Percentiles rank a stretch among this genome's conserved stretches.
These are phyloP conservation scores for Gnatocerus cornutus DNA, from an alignment of 2,888 invertebrate genomes.

Conservation along the genomic window DNA sequence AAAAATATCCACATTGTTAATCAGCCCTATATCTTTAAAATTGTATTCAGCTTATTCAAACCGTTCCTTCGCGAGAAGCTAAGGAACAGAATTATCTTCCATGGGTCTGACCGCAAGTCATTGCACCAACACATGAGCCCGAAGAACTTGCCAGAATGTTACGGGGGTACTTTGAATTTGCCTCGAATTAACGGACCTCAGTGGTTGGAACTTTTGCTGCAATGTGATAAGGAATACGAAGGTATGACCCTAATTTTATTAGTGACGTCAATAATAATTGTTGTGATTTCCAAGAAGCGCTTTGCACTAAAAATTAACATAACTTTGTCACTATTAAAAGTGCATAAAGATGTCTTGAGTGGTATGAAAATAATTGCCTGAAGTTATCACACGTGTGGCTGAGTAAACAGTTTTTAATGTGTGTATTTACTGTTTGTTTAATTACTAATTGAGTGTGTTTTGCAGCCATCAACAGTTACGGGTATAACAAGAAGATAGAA, in stretches of 20 bases:
- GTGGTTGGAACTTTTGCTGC: constrained; percentile 82
- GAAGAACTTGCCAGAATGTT: constrained; percentile 80
- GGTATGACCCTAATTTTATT: constrained; percentile 70
- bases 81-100: constrained; percentile 85
- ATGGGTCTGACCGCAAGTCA: constrained; percentile 83
- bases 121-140: constrained; percentile 83
- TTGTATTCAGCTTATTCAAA: constrained; percentile 91
- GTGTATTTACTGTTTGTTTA: background rate
- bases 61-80: constrained; percentile 92
- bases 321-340: too few species aligned
- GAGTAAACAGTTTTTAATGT: background rate
- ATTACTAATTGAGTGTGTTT: constrained; percentile 50
- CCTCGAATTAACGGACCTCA: constrained; percentile 81
- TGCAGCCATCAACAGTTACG: constrained; percentile 77
- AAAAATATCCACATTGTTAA: constrained; percentile 93
- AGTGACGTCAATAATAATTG: too few species aligned
- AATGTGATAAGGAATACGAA: constrained; percentile 83
- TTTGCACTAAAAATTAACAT: too few species aligned
- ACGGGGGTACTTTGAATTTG: constrained; percentile 82
- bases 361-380: background rate
- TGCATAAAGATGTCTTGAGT: background rate
- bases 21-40: constrained; percentile 92
- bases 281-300: too few species aligned
- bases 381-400: background rate
- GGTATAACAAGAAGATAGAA: constrained; percentile 77